phyloP scores from a whole-genome alignment of 2,797 vertebrate genomes.

The Brachyalestes nurse region DNA sequence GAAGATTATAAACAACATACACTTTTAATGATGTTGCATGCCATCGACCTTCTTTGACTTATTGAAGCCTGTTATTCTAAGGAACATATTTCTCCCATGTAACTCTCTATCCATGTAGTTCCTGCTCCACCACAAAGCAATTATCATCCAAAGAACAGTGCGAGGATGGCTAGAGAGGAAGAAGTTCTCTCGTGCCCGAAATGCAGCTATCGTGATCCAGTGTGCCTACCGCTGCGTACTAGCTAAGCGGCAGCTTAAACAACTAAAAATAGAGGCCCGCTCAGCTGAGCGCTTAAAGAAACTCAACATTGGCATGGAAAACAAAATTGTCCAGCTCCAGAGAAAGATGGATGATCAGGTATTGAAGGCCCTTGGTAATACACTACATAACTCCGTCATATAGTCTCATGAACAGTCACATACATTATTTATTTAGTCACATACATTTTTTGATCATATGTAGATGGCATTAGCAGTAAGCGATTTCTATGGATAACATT shows the following conservation, averaged over 20 bases:
- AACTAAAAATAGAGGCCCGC: constrained; percentile 89
- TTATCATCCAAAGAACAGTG: constrained; percentile 83
- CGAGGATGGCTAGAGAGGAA: constrained; percentile 86
- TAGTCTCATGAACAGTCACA: background rate
- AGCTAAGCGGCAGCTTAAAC: constrained; percentile 82
- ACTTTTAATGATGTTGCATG: background rate
- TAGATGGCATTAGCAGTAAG: background rate
- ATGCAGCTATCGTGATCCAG: constrained; percentile 85
- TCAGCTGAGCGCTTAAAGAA: constrained; percentile 88
- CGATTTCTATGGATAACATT: no score
- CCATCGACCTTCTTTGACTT: background rate
- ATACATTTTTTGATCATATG: no score
- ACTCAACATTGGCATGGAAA: constrained; percentile 96
- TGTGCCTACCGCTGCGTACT: constrained; percentile 82
- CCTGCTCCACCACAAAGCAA: constrained; percentile 88
- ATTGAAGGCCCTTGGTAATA: background rate
- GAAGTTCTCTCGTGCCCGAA: constrained; percentile 68
- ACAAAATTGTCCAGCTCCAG: constrained; percentile 95
- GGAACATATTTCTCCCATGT: fast-evolving
- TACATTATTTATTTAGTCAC: no score
- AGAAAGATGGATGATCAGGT: constrained; percentile 96
- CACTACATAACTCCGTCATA: background rate
- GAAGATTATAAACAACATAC: background rate
- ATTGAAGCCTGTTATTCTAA: background rate
- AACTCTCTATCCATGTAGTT: constrained; percentile 73